phyloP scores from a whole-genome alignment of 1,140 invertebrate species.

The Maniola jurtina region DNA sequence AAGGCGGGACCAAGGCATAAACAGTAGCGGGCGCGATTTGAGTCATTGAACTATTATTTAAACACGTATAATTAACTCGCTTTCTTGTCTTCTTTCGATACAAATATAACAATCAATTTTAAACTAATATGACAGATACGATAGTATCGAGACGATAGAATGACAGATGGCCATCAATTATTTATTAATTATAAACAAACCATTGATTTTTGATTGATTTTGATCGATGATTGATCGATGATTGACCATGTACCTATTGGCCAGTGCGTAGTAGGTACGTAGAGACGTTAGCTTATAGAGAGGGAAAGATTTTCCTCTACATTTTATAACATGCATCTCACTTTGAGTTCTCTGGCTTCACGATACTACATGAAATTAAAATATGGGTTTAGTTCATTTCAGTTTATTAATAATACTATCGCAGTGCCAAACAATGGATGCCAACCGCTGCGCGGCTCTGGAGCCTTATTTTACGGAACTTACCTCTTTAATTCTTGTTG shows the following conservation, averaged over 20 bases:
- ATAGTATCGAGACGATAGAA: too few species aligned
- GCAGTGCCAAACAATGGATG: conserved; percentile 11
- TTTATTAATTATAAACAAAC: too few species aligned
- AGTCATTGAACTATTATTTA: neutral
- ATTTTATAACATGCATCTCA: conserved; percentile 8
- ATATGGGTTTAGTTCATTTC: conserved; percentile 53
- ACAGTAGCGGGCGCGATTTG: conserved; percentile 19
- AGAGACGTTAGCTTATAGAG: neutral
- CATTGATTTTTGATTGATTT: too few species aligned
- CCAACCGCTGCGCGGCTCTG: conserved; percentile 10
- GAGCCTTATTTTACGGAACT: conserved; percentile 9
- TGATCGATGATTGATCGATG: too few species aligned
- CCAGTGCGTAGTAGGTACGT: neutral
- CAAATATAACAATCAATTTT: neutral
- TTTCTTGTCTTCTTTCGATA: neutral
- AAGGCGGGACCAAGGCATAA: conserved; percentile 25
- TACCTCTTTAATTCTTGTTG: neutral
- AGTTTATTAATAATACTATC: conserved; percentile 20
- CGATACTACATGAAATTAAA: conserved; percentile 53
- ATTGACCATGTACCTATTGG: too few species aligned
- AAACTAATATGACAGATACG: too few species aligned
- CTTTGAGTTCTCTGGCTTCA: conserved; percentile 37
- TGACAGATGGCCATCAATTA: too few species aligned
- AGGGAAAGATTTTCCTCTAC: conserved; percentile 11
- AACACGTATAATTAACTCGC: too few species aligned